Percentiles rank a stretch among this genome's conserved stretches.
These are phyloP conservation scores for Chelidonichthys spinosus DNA, from an alignment of 2,797 vertebrate species.

Conservation along the genomic window DNA sequence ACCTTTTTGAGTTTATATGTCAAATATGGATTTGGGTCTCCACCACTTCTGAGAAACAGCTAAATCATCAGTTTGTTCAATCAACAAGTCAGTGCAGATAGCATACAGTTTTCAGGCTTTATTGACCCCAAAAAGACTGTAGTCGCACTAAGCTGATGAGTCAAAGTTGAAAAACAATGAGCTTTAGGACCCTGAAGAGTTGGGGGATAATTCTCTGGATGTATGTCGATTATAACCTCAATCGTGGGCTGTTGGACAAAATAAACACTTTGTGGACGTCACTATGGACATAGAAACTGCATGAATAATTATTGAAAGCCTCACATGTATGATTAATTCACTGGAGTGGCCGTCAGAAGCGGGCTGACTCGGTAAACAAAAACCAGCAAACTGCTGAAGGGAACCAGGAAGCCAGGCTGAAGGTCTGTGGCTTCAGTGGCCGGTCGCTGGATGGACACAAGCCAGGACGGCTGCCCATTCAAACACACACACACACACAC, in stretches of 20 bases:
- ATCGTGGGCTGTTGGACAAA: neutral
- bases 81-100: neutral
- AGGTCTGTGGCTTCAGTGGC: conserved; percentile 76
- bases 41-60: neutral
- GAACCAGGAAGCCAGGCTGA: conserved; percentile 56
- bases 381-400: conserved; percentile 54
- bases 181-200: neutral
- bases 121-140: neutral
- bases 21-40: neutral
- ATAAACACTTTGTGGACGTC: neutral
- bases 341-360: conserved; percentile 52
- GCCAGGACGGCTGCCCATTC: conserved; percentile 70
- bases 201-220: neutral
- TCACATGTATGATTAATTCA: conserved; percentile 31
- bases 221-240: neutral
- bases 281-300: neutral
- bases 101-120: neutral
- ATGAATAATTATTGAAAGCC: neutral
- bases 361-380: conserved; percentile 71
- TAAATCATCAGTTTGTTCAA: neutral
- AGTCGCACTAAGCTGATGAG: neutral
- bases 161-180: neutral
- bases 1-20: too few species aligned
- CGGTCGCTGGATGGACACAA: conserved; percentile 66
- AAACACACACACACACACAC: conserved; percentile 48